Percentiles rank a stretch among this genome's conserved stretches.
Evolutionary conservation across 2,113 vertebrate species (phyloP).

Genomic region (Grammatotria lemairii): DNA sequence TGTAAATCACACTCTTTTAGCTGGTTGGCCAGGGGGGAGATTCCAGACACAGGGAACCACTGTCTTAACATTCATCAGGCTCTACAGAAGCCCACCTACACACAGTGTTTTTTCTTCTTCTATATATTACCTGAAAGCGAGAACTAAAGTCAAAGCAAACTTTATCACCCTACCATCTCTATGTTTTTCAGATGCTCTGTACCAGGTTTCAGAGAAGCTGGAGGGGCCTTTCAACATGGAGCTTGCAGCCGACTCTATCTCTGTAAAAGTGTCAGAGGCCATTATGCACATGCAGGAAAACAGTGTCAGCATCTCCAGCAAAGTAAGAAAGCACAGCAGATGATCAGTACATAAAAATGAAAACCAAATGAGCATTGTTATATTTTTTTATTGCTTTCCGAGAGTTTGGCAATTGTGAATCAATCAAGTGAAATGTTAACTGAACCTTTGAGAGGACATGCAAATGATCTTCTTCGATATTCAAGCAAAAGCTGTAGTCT

Average conservation of each 20-base stretch:
- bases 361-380: neutral
- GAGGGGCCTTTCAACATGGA: constrained; percentile 84
- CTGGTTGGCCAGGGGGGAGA: neutral
- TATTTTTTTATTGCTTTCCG: neutral
- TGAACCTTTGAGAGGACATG: neutral
- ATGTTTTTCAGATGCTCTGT: constrained; percentile 70
- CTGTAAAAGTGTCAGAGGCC: constrained; percentile 83
- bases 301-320: constrained; percentile 76
- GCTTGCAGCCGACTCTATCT: constrained; percentile 78
- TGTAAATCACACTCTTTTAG: neutral
- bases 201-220: constrained; percentile 79
- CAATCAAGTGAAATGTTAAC: neutral
- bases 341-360: neutral
- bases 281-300: constrained; percentile 87
- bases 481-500: neutral
- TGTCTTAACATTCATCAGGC: neutral
- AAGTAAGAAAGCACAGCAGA: constrained; percentile 58
- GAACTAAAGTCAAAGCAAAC: neutral
- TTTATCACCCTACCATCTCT: neutral
- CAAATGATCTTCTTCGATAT: neutral
- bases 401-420: neutral
- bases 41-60: neutral
- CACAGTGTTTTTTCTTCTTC: neutral
- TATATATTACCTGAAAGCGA: neutral
- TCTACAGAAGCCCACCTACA: neutral